Evolutionary conservation across 37 sponge, comb jelly and placozoan species (phyloP).

Genomic region (Spongia lamella): DNA sequence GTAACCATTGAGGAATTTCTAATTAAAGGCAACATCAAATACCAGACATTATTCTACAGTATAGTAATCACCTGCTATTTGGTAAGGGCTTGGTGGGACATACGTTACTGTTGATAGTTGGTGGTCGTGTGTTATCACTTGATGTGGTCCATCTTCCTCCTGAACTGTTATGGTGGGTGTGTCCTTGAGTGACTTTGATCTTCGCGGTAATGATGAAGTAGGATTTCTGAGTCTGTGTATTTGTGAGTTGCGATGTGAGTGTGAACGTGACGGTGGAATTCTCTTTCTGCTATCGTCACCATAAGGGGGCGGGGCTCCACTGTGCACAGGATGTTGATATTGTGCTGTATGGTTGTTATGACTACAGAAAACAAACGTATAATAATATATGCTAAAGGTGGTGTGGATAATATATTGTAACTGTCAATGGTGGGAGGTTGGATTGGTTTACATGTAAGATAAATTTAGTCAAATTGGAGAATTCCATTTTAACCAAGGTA

Average conservation of each 20-base stretch:
- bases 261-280: constrained; percentile 54
- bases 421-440: not conserved
- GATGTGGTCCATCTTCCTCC: constrained; percentile 19
- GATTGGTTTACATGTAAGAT: not conserved
- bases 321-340: constrained; percentile 74
- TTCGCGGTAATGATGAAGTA: constrained; percentile 55
- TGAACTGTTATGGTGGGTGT: constrained; percentile 13
- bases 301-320: constrained; percentile 51
- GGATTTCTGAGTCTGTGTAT: constrained; percentile 54
- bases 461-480: no score
- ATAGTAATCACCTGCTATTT: constrained; percentile 50
- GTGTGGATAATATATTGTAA: no score
- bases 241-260: constrained; percentile 70
- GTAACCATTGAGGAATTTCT: constrained; percentile 83
- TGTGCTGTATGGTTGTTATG: constrained; percentile 80
- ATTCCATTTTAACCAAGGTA: not conserved
- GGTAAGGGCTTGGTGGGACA: constrained; percentile 80
- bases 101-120: constrained; percentile 80
- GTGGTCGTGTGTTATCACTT: constrained; percentile 36
- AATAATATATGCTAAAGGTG: no score
- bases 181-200: constrained; percentile 76
- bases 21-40: not conserved
- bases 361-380: constrained; percentile 24
- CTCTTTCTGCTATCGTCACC: constrained; percentile 33
- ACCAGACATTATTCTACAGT: not conserved